phyloP scores from a whole-genome alignment of 92 coral and sea anemone genomes.

The Heteractis magnifica region DNA sequence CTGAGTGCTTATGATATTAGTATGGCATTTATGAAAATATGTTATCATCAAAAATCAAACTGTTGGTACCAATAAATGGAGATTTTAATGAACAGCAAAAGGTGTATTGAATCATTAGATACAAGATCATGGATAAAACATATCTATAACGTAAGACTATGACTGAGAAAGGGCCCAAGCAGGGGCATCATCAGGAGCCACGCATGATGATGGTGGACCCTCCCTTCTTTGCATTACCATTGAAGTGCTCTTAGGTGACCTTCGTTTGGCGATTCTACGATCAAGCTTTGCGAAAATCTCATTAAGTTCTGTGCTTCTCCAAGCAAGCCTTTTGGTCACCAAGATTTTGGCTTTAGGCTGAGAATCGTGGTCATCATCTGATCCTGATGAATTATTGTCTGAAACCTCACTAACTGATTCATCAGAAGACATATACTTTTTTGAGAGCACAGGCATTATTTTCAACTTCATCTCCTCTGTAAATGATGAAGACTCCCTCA shows the following conservation, averaged over 20 bases:
- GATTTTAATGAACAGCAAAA: too few relatives aligned
- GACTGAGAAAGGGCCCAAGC: background rate
- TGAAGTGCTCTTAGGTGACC: background rate
- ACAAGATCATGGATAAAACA: too few relatives aligned
- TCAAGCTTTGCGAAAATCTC: background rate
- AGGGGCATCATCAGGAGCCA: slow-evolving; percentile 15
- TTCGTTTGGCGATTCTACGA: background rate
- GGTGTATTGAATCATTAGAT: too few relatives aligned
- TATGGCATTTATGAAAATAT: too few relatives aligned
- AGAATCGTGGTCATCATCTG: background rate
- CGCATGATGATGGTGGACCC: background rate
- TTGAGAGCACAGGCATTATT: background rate
- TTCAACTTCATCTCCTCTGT: background rate
- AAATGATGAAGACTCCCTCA: background rate
- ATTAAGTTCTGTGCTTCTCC: background rate
- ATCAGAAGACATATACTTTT: slow-evolving; percentile 14
- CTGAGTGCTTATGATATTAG: too few relatives aligned
- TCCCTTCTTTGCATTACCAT: background rate
- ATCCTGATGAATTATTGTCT: background rate
- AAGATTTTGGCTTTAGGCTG: too few relatives aligned
- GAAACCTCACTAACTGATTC: background rate
- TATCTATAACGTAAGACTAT: too few relatives aligned
- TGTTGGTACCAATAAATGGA: too few relatives aligned
- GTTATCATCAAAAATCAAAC: too few relatives aligned
- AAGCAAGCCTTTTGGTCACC: too few relatives aligned